Conservation (phyloP, 2,888 invertebrate genomes). For the Sinotaia quadrata region DNA sequence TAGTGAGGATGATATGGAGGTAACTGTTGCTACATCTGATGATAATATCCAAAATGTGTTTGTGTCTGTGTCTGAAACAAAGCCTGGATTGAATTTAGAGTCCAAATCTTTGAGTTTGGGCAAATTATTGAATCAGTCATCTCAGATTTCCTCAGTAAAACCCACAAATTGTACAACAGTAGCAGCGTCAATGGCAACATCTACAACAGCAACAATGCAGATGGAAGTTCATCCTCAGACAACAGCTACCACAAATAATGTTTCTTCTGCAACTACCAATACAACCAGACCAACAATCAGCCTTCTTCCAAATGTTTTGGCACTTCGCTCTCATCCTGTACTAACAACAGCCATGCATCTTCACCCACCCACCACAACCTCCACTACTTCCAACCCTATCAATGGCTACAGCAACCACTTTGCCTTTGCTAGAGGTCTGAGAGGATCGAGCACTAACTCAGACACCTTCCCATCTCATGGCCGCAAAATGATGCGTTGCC, state of each 20-base stretch:
- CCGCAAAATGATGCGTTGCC: constrained; percentile 32
- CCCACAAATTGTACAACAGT: not conserved
- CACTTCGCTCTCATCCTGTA: constrained; percentile 25
- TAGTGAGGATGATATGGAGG: not conserved
- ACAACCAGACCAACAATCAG: constrained; percentile 25
- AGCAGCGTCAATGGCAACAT: not conserved
- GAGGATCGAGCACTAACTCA: not conserved
- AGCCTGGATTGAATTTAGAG: not conserved
- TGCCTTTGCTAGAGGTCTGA: constrained; percentile 2
- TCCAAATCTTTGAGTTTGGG: not conserved
- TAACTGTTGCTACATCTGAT: not conserved
- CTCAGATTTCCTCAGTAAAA: not conserved
- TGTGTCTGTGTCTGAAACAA: too few species aligned
- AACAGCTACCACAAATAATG: not conserved
- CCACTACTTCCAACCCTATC: constrained; percentile 6
- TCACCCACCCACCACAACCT: constrained; percentile 10
- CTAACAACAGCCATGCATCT: constrained; percentile 8
- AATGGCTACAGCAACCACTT: constrained; percentile 14
- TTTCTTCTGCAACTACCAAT: not conserved
- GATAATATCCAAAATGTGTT: too few species aligned
- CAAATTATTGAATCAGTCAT: not conserved
- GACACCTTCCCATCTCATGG: constrained; percentile 11
- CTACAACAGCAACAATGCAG: not conserved
- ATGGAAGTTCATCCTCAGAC: not conserved
- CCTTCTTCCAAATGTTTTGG: constrained; percentile 14